A percentile compares a stretch with the other conserved stretches of the same genome.
Evolutionary conservation across 2,797 vertebrate genomes (phyloP).

Genomic region (Pterois miles): DNA sequence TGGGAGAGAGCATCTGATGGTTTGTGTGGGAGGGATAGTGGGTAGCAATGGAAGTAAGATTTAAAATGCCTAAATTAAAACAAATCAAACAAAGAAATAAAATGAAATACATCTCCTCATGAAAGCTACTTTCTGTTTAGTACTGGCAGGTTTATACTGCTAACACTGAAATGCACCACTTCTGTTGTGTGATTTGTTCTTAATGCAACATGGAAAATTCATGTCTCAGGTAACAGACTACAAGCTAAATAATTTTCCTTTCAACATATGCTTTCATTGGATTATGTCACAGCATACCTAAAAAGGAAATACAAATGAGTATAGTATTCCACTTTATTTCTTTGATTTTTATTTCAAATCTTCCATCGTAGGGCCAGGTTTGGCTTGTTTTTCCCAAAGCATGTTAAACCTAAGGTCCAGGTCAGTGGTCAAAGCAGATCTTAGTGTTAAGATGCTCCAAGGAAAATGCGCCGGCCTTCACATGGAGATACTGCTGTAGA

Average conservation of each 20-base stretch:
- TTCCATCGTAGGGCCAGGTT: constrained; percentile 23
- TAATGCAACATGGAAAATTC: not conserved
- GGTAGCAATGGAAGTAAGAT: constrained; percentile 26
- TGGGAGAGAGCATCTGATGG: constrained; percentile 31
- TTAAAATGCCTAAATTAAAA: constrained; percentile 38
- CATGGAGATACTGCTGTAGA: constrained; percentile 93
- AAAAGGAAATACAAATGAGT: constrained; percentile 23
- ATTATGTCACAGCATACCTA: constrained; percentile 9
- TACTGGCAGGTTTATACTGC: not conserved
- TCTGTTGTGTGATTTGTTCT: not conserved
- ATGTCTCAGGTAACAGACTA: not conserved
- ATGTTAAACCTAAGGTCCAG: constrained; percentile 48
- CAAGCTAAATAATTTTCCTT: not conserved
- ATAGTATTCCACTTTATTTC: constrained; percentile 25
- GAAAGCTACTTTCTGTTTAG: not conserved
- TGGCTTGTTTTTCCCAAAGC: constrained; percentile 53
- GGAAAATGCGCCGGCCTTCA: constrained; percentile 72
- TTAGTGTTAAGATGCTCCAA: constrained; percentile 55
- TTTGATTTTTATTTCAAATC: constrained; percentile 41
- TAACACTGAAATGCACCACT: not conserved
- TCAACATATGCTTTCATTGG: not conserved
- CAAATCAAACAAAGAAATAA: not conserved
- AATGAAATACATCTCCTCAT: not conserved
- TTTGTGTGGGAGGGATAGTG: constrained; percentile 39
- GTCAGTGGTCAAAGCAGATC: constrained; percentile 47